Percentiles rank a stretch among this genome's conserved stretches.
Conservation (phyloP, 1,140 invertebrate genomes). For the Ceratosolen solmsi region DNA sequence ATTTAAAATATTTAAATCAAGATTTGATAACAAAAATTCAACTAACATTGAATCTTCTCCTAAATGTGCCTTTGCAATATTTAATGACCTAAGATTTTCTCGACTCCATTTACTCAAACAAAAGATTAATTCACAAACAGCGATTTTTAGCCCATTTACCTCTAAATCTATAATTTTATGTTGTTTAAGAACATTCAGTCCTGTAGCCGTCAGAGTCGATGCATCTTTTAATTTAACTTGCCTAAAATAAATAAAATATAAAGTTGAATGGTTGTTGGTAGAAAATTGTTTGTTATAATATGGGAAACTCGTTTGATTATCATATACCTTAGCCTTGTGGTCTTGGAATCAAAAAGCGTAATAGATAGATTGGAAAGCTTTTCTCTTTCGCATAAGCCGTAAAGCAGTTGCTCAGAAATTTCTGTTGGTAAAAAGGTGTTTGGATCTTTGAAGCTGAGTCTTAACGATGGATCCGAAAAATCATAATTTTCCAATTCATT, state of each 20-base stretch:
- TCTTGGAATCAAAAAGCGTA: conserved; percentile 78
- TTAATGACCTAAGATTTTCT: conserved; percentile 79
- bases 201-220: conserved; percentile 76
- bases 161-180: conserved; percentile 81
- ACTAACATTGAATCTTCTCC: conserved; percentile 73
- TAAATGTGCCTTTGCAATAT: conserved; percentile 80
- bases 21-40: conserved; percentile 39
- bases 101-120: conserved; percentile 84
- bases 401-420: conserved; percentile 80
- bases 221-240: conserved; percentile 75
- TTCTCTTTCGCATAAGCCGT: conserved; percentile 78
- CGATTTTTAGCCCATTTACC: conserved; percentile 77
- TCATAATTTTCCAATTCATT: conserved; percentile 59
- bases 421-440: conserved; percentile 80
- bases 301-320: neutral
- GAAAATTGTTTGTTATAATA: neutral
- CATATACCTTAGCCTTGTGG: conserved; percentile 76
- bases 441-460: conserved; percentile 77
- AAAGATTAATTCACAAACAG: conserved; percentile 80
- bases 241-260: conserved; percentile 58
- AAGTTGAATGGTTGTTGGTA: neutral
- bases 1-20: neutral
- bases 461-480: conserved; percentile 61
- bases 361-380: conserved; percentile 79
- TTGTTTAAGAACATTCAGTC: conserved; percentile 78